Evolutionary conservation across 2,113 vertebrate genomes (phyloP).

Genomic region (Chaetodon auriga): DNA sequence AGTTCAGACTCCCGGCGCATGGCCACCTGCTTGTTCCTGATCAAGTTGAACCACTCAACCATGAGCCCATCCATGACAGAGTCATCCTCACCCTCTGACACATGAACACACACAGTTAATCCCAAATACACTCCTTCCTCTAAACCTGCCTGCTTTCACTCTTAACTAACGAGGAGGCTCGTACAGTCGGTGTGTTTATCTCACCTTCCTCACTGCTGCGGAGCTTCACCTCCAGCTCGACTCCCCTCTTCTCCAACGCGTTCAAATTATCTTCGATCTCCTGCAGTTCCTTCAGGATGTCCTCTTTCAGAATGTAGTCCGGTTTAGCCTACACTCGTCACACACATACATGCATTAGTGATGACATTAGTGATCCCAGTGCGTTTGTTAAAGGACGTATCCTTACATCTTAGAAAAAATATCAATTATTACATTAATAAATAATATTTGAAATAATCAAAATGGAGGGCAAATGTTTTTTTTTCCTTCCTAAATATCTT

Average conservation of each 20-base stretch:
- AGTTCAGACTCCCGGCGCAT: slow-evolving; percentile 93
- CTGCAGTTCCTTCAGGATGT: slow-evolving; percentile 87
- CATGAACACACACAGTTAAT: slow-evolving; percentile 46
- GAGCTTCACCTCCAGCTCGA: slow-evolving; percentile 91
- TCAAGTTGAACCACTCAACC: slow-evolving; percentile 96
- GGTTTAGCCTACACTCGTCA: slow-evolving; percentile 77
- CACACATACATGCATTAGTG: slow-evolving; percentile 19
- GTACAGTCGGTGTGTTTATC: slow-evolving; percentile 7
- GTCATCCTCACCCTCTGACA: slow-evolving; percentile 90
- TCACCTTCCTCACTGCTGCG: slow-evolving; percentile 91
- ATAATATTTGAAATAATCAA: background rate
- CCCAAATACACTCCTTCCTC: background rate
- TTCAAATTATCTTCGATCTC: slow-evolving; percentile 90
- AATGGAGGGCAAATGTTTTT: background rate
- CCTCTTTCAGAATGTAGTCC: slow-evolving; percentile 84
- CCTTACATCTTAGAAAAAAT: background rate
- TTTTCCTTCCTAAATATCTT: background rate
- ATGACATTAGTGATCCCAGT: background rate
- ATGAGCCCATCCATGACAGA: slow-evolving; percentile 85
- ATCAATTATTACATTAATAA: background rate
- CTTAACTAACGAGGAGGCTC: background rate
- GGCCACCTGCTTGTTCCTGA: slow-evolving; percentile 94
- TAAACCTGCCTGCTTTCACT: background rate
- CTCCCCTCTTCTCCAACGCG: slow-evolving; percentile 87
- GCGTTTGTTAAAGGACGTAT: background rate